Evolutionary conservation across 1,140 invertebrate species (phyloP).

Genomic region (Atopsyche davidsoni): DNA sequence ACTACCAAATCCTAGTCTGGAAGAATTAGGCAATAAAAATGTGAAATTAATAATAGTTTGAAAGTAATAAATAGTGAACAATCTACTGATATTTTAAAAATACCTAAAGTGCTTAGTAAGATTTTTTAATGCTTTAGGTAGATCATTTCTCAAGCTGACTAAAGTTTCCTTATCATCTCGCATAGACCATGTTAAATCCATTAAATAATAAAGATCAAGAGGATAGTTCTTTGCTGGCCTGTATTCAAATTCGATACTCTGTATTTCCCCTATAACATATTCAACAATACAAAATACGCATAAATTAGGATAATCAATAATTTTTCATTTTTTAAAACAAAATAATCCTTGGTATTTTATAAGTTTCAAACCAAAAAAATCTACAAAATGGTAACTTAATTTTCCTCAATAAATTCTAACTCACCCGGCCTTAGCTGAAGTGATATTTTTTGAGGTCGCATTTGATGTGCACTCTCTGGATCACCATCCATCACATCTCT

Average conservation of each 20-base stretch:
- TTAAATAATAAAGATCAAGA: slow-evolving; percentile 87
- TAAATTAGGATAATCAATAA: not conserved
- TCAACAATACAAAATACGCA: not conserved
- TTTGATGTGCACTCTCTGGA: slow-evolving; percentile 37
- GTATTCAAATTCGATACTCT: slow-evolving; percentile 50
- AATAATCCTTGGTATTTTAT: too few relatives aligned
- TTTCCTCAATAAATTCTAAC: too few relatives aligned
- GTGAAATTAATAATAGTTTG: not conserved
- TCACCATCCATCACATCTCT: slow-evolving; percentile 36
- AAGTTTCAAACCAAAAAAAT: not conserved
- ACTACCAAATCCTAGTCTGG: slow-evolving; percentile 70
- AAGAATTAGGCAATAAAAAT: slow-evolving; percentile 12
- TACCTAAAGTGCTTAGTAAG: slow-evolving; percentile 75
- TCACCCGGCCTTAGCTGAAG: slow-evolving; percentile 41
- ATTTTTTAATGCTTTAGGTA: slow-evolving; percentile 57
- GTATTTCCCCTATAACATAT: slow-evolving; percentile 44
- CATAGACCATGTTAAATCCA: slow-evolving; percentile 90
- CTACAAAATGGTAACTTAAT: not conserved
- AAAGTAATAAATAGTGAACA: too few relatives aligned
- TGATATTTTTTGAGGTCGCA: slow-evolving; percentile 41
- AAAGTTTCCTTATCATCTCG: slow-evolving; percentile 77
- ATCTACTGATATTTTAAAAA: too few relatives aligned
- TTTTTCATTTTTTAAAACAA: not conserved
- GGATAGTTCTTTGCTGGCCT: slow-evolving; percentile 74
- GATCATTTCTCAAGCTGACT: slow-evolving; percentile 61